phyloP scores from a whole-genome alignment of 2,888 invertebrate species.

The Heliconius cydno region DNA sequence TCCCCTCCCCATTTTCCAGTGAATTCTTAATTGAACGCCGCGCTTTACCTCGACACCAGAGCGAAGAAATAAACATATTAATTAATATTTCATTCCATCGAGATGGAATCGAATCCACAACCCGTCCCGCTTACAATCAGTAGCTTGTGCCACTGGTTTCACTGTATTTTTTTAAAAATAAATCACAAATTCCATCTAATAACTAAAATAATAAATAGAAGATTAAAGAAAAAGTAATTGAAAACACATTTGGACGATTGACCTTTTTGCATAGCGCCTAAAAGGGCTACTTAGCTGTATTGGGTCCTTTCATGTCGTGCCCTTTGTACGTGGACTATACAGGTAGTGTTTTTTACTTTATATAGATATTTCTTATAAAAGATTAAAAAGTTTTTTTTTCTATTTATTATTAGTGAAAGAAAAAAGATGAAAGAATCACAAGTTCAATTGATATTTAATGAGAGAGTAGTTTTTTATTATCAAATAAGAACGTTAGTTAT shows the following conservation, averaged over 20 bases:
- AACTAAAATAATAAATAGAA: slow-evolving; percentile 49
- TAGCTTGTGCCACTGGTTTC: too few species aligned
- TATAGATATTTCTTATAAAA: neutral
- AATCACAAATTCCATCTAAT: neutral
- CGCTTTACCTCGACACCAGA: too few species aligned
- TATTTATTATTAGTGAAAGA: neutral
- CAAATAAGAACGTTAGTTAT: neutral
- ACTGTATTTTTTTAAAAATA: neutral
- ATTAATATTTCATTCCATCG: too few species aligned
- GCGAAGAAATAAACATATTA: too few species aligned
- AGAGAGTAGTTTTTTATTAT: neutral
- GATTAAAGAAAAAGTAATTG: slow-evolving; percentile 74
- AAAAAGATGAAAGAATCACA: slow-evolving; percentile 9
- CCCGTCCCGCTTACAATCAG: too few species aligned
- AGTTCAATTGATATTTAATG: neutral
- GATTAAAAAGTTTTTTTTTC: neutral
- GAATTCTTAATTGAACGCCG: too few species aligned
- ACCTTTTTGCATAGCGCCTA: slow-evolving; percentile 64
- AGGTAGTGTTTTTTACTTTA: neutral
- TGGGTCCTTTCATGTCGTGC: slow-evolving; percentile 73
- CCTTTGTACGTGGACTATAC: slow-evolving; percentile 49
- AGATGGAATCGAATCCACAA: too few species aligned
- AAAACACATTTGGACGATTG: slow-evolving; percentile 68
- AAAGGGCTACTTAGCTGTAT: slow-evolving; percentile 74
- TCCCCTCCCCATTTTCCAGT: too few species aligned